A percentile compares a stretch with the other conserved stretches of the same genome.
These are phyloP conservation scores for Nymphalis urticae DNA, from an alignment of 2,888 invertebrate genomes.

Conservation along the genomic window DNA sequence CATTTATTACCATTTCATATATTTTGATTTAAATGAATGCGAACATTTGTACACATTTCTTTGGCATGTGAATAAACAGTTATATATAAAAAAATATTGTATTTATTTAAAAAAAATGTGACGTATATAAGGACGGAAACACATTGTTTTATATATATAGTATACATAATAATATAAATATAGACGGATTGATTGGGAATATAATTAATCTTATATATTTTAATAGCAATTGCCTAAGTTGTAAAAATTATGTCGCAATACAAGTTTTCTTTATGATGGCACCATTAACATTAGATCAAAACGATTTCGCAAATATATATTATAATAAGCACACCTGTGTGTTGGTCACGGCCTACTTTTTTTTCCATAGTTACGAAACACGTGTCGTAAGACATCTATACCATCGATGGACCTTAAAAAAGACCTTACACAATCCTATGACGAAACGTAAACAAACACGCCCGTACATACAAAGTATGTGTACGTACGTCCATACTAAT, in stretches of 20 bases:
- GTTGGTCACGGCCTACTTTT: conserved; percentile 28
- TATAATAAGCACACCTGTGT: conserved; percentile 23
- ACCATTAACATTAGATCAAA: conserved; percentile 21
- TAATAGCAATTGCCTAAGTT: not conserved
- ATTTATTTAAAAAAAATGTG: conserved; percentile 24
- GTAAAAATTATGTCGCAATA: conserved; percentile 5
- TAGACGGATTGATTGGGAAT: conserved; percentile 30
- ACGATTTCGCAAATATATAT: conserved; percentile 29
- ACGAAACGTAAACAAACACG: conserved; percentile 28
- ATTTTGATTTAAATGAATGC: conserved; percentile 48
- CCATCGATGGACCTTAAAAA: conserved; percentile 31
- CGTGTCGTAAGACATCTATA: conserved; percentile 1
- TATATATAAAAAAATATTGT: conserved; percentile 23
- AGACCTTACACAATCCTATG: conserved; percentile 28
- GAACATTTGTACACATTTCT: conserved; percentile 67
- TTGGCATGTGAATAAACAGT: conserved; percentile 53
- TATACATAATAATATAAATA: conserved; percentile 14
- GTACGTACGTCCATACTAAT: conserved; percentile 12
- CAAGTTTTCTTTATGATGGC: conserved; percentile 25
- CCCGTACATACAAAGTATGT: conserved; percentile 27
- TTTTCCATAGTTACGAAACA: conserved; percentile 26
- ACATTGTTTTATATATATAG: conserved; percentile 19
- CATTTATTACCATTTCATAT: conserved; percentile 44
- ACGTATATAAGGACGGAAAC: conserved; percentile 35
- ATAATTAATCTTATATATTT: conserved; percentile 14